Percentiles rank a stretch among this genome's conserved stretches.
phyloP scores from a whole-genome alignment of 64 coral and sea anemone species.

The Porites lutea region DNA sequence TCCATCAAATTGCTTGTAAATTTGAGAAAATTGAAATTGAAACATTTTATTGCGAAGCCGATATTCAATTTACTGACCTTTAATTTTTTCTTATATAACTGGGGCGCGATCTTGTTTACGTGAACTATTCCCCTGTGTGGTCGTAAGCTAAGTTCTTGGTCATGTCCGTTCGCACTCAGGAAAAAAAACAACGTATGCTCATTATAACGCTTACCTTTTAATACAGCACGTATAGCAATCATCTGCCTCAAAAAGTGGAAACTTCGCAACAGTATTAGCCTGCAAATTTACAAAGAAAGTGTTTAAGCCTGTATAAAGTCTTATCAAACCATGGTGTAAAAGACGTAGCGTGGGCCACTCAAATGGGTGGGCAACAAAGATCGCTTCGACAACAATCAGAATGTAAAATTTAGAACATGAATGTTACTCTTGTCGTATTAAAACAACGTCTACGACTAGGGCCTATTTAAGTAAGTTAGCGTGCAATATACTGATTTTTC shows the following conservation, averaged over 20 bases:
- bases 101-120: background rate
- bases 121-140: background rate
- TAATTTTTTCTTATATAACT: background rate
- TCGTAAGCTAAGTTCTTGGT: background rate
- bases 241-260: constrained; percentile 7
- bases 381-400: background rate
- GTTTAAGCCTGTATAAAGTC: background rate
- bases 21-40: background rate
- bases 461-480: constrained; percentile 12
- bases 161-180: background rate
- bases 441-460: background rate
- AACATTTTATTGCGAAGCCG: background rate
- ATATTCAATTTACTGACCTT: background rate
- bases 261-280: background rate
- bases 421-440: background rate
- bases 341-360: background rate
- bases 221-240: constrained; percentile 3
- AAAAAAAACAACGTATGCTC: background rate
- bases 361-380: background rate
- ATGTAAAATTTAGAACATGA: background rate
- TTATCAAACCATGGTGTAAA: background rate
- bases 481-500: constrained; percentile 54
- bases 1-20: constrained; percentile 40
- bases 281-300: constrained; percentile 8
- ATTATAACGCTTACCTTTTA: constrained; percentile 28